A percentile compares a stretch with the other conserved stretches of the same genome.
These are phyloP conservation scores for Machimus rusticus DNA, from an alignment of 2,888 invertebrate genomes.

Conservation along the genomic window DNA sequence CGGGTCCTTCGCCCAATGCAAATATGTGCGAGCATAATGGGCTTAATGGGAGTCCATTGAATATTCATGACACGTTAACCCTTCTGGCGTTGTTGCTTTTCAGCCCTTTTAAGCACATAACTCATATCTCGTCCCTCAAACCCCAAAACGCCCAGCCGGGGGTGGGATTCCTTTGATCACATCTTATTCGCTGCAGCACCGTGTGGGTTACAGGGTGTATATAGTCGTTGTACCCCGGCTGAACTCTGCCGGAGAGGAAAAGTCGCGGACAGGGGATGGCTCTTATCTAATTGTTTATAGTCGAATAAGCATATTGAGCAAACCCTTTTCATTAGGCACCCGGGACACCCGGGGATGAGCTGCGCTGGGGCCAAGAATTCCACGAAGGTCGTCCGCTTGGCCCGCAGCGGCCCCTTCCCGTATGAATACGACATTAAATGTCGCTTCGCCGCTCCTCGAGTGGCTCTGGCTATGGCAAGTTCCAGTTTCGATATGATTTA, in stretches of 20 bases:
- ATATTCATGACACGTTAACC: conserved; percentile 48
- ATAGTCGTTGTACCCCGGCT: neutral
- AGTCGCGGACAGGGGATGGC: neutral
- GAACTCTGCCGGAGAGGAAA: neutral
- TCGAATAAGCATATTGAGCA: conserved; percentile 10
- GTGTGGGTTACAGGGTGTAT: neutral
- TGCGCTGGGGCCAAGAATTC: neutral
- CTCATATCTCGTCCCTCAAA: neutral
- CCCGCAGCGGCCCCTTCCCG: neutral
- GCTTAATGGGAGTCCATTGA: conserved; percentile 45
- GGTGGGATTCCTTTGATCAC: conserved; percentile 4
- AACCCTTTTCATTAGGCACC: conserved; percentile 20
- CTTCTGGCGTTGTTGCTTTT: conserved; percentile 44
- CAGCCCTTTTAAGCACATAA: conserved; percentile 36
- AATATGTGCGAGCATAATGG: conserved; percentile 32
- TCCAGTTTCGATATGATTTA: conserved; percentile 30
- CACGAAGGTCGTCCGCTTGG: neutral
- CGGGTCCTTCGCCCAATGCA: conserved; percentile 10
- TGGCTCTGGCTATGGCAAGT: neutral
- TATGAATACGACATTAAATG: conserved; percentile 6
- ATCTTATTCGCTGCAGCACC: neutral
- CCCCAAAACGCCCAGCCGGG: neutral
- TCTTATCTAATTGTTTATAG: conserved; percentile 44
- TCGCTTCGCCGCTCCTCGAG: neutral
- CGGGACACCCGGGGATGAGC: neutral